Conservation (phyloP, 2,797 vertebrate genomes). For the Tangara arthus region DNA sequence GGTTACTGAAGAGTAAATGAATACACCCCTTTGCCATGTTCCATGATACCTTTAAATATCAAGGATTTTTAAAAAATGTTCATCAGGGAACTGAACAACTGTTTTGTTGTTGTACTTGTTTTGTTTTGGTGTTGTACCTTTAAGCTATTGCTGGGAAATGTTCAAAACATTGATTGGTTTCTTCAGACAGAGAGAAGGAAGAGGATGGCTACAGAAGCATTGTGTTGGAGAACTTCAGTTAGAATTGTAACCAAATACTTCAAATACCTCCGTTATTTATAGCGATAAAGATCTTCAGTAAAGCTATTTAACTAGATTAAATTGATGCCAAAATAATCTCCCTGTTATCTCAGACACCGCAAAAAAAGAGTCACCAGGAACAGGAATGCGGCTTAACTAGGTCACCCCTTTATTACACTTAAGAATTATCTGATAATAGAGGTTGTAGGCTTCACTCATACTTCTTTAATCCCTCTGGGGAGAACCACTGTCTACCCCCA, state of each 20-base stretch:
- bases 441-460: constrained; percentile 31
- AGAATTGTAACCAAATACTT: constrained; percentile 51
- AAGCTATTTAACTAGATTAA: constrained; percentile 62
- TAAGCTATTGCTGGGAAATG: background rate
- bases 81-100: background rate
- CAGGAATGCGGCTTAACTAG: constrained; percentile 52
- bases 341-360: constrained; percentile 49
- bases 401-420: constrained; percentile 45
- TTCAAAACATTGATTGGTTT: constrained; percentile 47
- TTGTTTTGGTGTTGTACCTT: background rate
- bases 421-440: constrained; percentile 31
- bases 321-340: constrained; percentile 62
- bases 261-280: constrained; percentile 58
- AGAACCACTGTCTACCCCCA: background rate
- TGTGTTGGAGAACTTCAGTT: constrained; percentile 31
- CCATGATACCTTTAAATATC: background rate
- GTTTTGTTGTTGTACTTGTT: background rate
- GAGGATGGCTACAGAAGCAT: background rate
- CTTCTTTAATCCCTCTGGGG: constrained; percentile 12
- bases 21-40: background rate
- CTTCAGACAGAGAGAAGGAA: background rate
- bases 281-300: constrained; percentile 59
- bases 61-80: background rate
- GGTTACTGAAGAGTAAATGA: background rate
- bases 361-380: constrained; percentile 16